These are phyloP conservation scores for Ormyrus pomaceus DNA, from an alignment of 2,888 invertebrate species.

Conservation along the genomic window DNA sequence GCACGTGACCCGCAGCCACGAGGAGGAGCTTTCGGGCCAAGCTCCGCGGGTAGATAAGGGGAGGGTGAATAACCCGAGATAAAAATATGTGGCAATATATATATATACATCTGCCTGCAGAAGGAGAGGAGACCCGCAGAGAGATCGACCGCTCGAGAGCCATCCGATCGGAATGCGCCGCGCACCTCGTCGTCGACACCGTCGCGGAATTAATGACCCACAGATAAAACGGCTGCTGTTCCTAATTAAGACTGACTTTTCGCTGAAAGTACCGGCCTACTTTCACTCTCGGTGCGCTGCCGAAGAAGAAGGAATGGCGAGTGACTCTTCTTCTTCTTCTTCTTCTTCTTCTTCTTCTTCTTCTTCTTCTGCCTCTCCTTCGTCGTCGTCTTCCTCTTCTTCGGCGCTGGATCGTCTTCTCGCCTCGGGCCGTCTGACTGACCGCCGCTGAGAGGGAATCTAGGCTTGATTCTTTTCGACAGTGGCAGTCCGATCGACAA, in stretches of 20 bases:
- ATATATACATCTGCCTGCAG: neutral
- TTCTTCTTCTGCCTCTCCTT: neutral
- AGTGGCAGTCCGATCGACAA: neutral
- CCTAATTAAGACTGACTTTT: slow-evolving; percentile 71
- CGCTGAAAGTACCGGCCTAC: slow-evolving; percentile 66
- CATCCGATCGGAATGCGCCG: slow-evolving; percentile 71
- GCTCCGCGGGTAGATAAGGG: slow-evolving; percentile 59
- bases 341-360: slow-evolving; percentile 4
- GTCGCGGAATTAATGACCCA: slow-evolving; percentile 72
- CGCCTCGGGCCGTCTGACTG: neutral
- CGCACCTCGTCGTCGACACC: slow-evolving; percentile 62
- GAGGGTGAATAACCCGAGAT: slow-evolving; percentile 74
- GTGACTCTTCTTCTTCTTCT: neutral
- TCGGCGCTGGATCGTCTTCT: too few relatives aligned
- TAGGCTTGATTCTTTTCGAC: slow-evolving; percentile 45
- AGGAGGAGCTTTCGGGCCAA: slow-evolving; percentile 4
- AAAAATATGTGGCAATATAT: slow-evolving; percentile 69
- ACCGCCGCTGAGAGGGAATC: slow-evolving; percentile 26
- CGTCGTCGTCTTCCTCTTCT: neutral
- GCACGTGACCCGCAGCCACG: slow-evolving; percentile 29
- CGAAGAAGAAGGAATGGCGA: neutral
- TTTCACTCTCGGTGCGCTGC: slow-evolving; percentile 57
- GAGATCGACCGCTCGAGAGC: slow-evolving; percentile 62
- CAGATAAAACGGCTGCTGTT: slow-evolving; percentile 69
- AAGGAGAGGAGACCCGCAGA: neutral